Conservation (phyloP, 2,888 invertebrate genomes). For the Melieria crassipennis region DNA sequence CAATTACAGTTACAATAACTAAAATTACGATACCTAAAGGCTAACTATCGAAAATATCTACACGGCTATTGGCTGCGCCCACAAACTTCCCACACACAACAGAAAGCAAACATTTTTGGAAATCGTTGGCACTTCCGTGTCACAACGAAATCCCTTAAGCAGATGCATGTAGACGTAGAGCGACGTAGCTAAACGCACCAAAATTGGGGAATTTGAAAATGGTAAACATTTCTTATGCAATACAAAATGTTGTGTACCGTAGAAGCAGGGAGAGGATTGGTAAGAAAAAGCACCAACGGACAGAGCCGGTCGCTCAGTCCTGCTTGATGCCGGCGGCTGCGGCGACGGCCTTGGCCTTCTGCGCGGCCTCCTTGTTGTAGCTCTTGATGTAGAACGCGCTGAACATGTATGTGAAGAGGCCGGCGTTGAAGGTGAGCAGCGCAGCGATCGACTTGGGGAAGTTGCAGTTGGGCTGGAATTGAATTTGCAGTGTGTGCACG, state of each 20-base stretch:
- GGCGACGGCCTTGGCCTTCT: conserved; percentile 45
- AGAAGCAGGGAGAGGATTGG: conserved; percentile 7
- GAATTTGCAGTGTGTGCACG: conserved; percentile 74
- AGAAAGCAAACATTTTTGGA: background rate
- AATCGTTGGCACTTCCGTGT: background rate
- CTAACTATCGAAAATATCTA: conserved; percentile 16
- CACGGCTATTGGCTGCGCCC: conserved; percentile 6
- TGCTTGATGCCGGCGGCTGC: conserved; percentile 47
- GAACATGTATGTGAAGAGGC: conserved; percentile 81
- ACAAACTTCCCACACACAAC: background rate
- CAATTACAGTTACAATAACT: background rate
- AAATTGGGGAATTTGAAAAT: too few species aligned
- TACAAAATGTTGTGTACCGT: too few species aligned
- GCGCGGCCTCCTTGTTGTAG: conserved; percentile 68
- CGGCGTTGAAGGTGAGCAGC: conserved; percentile 74
- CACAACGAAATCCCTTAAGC: background rate
- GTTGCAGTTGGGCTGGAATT: conserved; percentile 75
- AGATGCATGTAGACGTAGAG: background rate
- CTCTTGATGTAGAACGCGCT: conserved; percentile 78
- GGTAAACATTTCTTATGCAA: too few species aligned
- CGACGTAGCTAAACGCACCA: too few species aligned
- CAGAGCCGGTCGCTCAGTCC: conserved; percentile 48
- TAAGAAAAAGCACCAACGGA: background rate
- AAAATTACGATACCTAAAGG: conserved; percentile 15
- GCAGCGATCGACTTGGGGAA: conserved; percentile 77